These are phyloP conservation scores for Buathra laborator DNA, from an alignment of 2,888 invertebrate species.

Conservation along the genomic window DNA sequence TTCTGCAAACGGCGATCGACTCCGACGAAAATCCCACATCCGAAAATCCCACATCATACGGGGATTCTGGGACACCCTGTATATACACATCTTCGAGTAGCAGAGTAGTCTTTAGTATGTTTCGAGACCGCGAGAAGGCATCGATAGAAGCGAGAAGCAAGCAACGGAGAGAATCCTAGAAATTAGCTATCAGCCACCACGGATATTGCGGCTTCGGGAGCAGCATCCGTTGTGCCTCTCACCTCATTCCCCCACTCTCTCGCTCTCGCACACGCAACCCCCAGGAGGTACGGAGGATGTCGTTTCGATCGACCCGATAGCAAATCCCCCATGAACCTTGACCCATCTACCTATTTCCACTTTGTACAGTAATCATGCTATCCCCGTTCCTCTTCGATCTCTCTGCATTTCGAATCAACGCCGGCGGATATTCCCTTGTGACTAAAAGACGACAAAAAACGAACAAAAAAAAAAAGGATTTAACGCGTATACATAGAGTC, in stretches of 20 bases:
- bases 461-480: neutral
- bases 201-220: constrained; percentile 71
- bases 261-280: constrained; percentile 44
- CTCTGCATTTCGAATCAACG: neutral
- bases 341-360: constrained; percentile 64
- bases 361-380: constrained; percentile 52
- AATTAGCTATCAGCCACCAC: constrained; percentile 73
- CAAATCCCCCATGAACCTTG: constrained; percentile 54
- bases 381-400: neutral
- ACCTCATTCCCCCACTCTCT: constrained; percentile 28
- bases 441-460: neutral
- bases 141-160: constrained; percentile 43
- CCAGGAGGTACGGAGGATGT: constrained; percentile 39
- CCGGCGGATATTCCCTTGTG: neutral
- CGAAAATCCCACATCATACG: too few species aligned
- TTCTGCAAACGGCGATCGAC: too few species aligned
- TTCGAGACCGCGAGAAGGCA: constrained; percentile 36
- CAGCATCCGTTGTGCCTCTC: constrained; percentile 52
- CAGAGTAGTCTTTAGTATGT: constrained; percentile 29
- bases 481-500: neutral
- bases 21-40: too few species aligned
- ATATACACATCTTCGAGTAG: neutral
- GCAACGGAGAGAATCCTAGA: constrained; percentile 60
- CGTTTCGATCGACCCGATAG: constrained; percentile 48
- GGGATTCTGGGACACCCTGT: too few species aligned